Base-by-base conservation (phyloP, 2,888 invertebrate genomes). In the Pristionchus entomophagus region DNA sequence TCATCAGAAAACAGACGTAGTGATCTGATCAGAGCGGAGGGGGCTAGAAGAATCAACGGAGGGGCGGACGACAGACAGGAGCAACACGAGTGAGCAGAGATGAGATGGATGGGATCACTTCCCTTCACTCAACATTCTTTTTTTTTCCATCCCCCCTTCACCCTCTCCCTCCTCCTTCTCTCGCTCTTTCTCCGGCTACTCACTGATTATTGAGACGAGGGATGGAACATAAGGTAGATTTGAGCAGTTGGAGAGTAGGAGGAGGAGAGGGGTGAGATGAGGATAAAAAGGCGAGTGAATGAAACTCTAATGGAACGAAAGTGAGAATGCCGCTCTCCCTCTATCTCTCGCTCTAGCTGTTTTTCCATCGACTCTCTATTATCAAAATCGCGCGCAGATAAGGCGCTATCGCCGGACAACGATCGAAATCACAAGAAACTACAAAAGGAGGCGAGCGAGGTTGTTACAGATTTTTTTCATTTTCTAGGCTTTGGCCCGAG, bases 61-160 rank as follows among this genome's bases (percentile, higher is more conserved):
- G 65, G n/a, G n/a, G n/a, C n/a, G n/a, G 26, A 59, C 10, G 59
- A 59, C n/a, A n/a, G 59, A 35, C 65, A 35, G 29, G 35, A 73
- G 41, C 41, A 73, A 73, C 22, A 26, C 26, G 45, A 56, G n/a
- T n/a, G 56, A n/a, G 10, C n/a, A 22, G 17, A n/a, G 73, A 41
- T 10, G 26, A 49, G 80, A 53, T 49, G 80, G 80, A 35, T 51
- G 80, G 51, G 80, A 80, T 80, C 53, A 80, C 53, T 49, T 51
- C 53, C n/a, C 26, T 45, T 45, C 65, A 65, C 65, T 65, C 35
- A 65, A 65, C 65, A 65, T 19, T 35, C 35, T 35, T 35, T n/a
- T 19, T n/a, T n/a, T n/a, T n/a, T n/a, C n/a, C n/a, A n/a, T n/a
- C n/a, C n/a, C n/a, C n/a, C n/a, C n/a, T n/a, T n/a, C n/a, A n/a